phyloP scores from a whole-genome alignment of 2,888 invertebrate genomes.

The Agrochola lota region DNA sequence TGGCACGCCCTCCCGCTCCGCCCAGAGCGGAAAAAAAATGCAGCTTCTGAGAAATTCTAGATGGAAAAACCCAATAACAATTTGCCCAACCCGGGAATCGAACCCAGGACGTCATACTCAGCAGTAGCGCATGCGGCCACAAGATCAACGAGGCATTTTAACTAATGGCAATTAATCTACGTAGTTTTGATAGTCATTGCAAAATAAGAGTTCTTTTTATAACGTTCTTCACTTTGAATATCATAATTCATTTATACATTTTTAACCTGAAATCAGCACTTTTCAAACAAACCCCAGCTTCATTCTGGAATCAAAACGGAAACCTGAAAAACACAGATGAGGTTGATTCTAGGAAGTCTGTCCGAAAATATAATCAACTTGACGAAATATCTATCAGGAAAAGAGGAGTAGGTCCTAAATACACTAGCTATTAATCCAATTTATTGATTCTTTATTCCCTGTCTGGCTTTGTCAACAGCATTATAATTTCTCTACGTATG shows the following conservation, averaged over 20 bases:
- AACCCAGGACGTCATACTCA: too few relatives aligned
- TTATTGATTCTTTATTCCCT: not conserved
- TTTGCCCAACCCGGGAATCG: too few relatives aligned
- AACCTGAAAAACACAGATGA: not conserved
- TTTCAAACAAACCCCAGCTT: not conserved
- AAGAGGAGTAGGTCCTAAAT: not conserved
- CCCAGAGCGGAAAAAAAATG: too few relatives aligned
- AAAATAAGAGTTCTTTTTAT: not conserved
- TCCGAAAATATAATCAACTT: not conserved
- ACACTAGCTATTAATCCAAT: not conserved
- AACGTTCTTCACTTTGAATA: not conserved
- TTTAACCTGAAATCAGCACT: not conserved
- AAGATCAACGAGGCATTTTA: not conserved
- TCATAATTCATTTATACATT: not conserved
- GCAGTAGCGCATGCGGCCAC: too few relatives aligned
- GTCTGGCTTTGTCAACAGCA: not conserved
- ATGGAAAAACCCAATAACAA: too few relatives aligned
- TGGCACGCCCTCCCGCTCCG: too few relatives aligned
- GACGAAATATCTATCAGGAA: not conserved
- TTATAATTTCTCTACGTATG: not conserved
- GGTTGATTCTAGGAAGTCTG: too few relatives aligned
- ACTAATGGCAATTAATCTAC: not conserved
- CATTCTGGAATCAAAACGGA: constrained; percentile 1
- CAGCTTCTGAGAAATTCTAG: too few relatives aligned
- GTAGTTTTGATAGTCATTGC: not conserved